phyloP scores from a whole-genome alignment of 2,797 vertebrate genomes.

The Erethizon dorsatum region DNA sequence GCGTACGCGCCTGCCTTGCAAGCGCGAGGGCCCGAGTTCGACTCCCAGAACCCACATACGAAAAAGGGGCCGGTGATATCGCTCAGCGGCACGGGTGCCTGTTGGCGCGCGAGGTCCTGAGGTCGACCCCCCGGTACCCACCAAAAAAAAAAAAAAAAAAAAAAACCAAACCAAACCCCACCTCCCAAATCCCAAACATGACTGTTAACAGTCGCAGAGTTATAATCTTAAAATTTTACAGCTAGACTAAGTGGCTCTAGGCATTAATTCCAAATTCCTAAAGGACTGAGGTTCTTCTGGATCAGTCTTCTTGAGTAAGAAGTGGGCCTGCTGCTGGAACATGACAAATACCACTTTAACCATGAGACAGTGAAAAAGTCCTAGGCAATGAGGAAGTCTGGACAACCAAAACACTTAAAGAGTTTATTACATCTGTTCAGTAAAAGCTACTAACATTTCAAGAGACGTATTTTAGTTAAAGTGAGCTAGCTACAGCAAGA shows the following conservation, averaged over 20 bases:
- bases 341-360: neutral
- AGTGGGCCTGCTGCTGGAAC: neutral
- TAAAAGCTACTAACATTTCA: constrained; percentile 7
- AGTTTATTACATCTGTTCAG: neutral
- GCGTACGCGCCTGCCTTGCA: too few species aligned
- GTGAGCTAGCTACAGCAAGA: neutral
- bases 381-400: neutral
- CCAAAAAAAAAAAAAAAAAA: too few species aligned
- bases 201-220: neutral
- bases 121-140: too few species aligned
- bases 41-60: too few species aligned
- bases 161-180: neutral
- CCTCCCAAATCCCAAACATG: neutral
- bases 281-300: neutral
- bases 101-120: too few species aligned
- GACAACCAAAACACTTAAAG: neutral
- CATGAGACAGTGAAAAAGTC: neutral
- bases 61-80: too few species aligned
- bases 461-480: neutral
- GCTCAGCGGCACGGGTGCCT: too few species aligned
- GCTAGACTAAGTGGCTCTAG: neutral
- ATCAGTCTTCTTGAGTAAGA: neutral
- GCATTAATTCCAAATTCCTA: constrained; percentile 35
- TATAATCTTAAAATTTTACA: constrained; percentile 1
- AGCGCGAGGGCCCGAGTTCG: too few species aligned